Base-by-base conservation (phyloP, 2,888 invertebrate genomes). In the Drosophila paracracens region DNA sequence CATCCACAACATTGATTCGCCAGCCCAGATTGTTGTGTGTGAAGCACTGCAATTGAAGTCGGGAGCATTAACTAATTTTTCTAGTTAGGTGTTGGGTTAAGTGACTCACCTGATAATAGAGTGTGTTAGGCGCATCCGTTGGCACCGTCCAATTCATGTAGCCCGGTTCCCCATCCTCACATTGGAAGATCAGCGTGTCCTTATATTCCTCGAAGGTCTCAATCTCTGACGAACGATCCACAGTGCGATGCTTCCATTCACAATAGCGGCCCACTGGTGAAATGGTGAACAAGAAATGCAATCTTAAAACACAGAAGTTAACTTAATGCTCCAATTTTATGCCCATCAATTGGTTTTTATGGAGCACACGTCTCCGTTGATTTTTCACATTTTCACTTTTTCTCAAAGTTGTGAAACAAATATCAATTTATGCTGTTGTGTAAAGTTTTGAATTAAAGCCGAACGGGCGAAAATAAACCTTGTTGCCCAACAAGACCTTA, bases 11-110 rank as follows among this genome's bases (percentile, higher is more conserved):
- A 92, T 97, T 95, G 83, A 98, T 98, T 93, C 97, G 98, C 98
- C 98, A 98, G 57, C 98, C 98, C 35, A 98, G 94, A 92, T 97
- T 97, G 81, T 96, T 96, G 94, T 98, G 98, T n/a, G 96, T 96
- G 94, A 97, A 98, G 93, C 98, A 98, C 98, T 98, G 94, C 21
- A 94, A 48, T 1, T 18, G 13, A n/a, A 0, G 2, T 2, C 2
- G 10, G 8, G 1, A 29, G 25, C 8, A 31, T 31, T 53, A 8
- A 35, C 11, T 16, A 7, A 0, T 5, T 16, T 35, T 25, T 6
- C 5, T n/a, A 2, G 1, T 8, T 4, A 1, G 2, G 4, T 36
- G 4, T 2, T 10, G 3, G 11, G 3, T 1, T n/a, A 11, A 4
- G 0, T 4, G 1, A 75, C 76, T 90, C 93, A 98, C 98, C 96